Evolutionary conservation across 1,140 invertebrate species (phyloP).

Genomic region (Aporrectodea caliginosa): DNA sequence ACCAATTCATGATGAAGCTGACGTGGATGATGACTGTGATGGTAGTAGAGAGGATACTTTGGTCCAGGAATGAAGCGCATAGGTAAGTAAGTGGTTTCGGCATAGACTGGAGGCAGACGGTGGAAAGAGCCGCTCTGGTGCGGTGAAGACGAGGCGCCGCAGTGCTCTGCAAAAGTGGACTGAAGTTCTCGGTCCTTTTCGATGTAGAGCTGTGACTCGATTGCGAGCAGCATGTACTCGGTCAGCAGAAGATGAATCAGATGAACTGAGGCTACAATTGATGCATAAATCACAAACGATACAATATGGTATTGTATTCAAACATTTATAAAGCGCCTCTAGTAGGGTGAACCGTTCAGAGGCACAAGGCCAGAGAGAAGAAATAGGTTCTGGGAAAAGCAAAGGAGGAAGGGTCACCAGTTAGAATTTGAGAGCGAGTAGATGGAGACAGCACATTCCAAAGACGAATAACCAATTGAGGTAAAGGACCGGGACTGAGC

Average conservation of each 20-base stretch:
- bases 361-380: no score
- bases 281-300: no score
- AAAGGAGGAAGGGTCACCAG: no score
- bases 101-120: neutral
- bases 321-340: no score
- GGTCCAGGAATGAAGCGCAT: neutral
- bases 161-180: slow-evolving; percentile 1
- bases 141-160: neutral
- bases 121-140: neutral
- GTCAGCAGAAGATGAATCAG: slow-evolving; percentile 51
- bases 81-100: neutral
- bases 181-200: slow-evolving; percentile 49
- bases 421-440: no score
- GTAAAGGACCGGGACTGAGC: no score
- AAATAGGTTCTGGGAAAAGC: no score
- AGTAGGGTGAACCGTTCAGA: no score
- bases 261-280: slow-evolving; percentile 46
- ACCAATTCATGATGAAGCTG: neutral
- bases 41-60: neutral
- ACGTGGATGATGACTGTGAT: neutral
- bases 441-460: no score
- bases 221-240: slow-evolving; percentile 51
- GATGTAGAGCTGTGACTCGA: slow-evolving; percentile 49
- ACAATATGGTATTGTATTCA: no score
- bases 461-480: no score